Conservation (phyloP, 2,113 vertebrate species). For the Thryonomys swinderianus region DNA sequence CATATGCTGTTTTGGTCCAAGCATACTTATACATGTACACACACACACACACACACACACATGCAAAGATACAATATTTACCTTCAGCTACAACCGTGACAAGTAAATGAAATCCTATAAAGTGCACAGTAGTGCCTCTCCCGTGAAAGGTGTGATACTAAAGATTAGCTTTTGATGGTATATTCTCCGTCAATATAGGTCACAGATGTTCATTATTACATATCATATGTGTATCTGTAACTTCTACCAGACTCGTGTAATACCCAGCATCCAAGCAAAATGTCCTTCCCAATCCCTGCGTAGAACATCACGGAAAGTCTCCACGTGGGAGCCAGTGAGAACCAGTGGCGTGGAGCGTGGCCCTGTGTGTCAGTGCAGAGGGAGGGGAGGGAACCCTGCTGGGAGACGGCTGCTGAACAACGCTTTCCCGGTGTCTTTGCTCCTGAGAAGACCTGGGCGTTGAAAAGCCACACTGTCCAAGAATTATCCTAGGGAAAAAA, state of each 20-base stretch:
- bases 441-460: background rate
- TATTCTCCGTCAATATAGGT: background rate
- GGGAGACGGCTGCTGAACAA: background rate
- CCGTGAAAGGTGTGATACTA: background rate
- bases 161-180: background rate
- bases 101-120: conserved; percentile 6
- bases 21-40: background rate
- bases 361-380: background rate
- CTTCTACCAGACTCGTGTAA: background rate
- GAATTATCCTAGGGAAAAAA: background rate
- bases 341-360: background rate
- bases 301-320: conserved; percentile 6
- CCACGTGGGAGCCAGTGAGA: background rate
- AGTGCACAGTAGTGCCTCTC: background rate
- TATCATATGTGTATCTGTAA: background rate
- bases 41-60: background rate
- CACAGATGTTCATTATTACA: background rate
- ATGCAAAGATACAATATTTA: background rate
- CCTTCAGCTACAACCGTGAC: background rate
- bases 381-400: background rate
- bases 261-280: conserved; percentile 23
- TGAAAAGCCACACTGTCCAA: background rate
- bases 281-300: background rate
- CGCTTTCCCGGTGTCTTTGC: background rate
- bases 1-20: background rate